Base-by-base conservation (phyloP, 2,113 vertebrate genomes). In the Caretta caretta region DNA sequence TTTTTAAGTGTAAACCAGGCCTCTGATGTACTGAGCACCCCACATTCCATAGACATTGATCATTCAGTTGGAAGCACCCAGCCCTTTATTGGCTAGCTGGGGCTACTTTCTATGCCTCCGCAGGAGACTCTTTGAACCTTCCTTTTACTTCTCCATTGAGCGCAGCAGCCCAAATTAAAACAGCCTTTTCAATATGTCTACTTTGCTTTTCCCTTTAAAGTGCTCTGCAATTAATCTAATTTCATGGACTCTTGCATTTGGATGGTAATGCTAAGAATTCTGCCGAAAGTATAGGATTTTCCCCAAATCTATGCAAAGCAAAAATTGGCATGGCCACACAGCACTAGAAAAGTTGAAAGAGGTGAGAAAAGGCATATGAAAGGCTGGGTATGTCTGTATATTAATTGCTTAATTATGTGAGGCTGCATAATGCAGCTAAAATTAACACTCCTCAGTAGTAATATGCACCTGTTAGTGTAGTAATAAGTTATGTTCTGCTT, bases 141-240 rank as follows among this genome's bases (percentile, higher is more conserved):
- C 14, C 50, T 35, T 78, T 50, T 38, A 46, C 7, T 48, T 27
- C 3, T 81, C 2, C 69, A 35, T 14, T 1, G 1, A 88, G 19
- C 4, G 84, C 1, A 38, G 12, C 16, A 84, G 25, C 25, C 9
- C 17, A 81, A 85, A 90, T 17, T 54, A 81, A 93, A 92, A 31
- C 14, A 89, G 48, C 2, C 53, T 48, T 6, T 85, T 53, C 62
- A 20, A 24, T 10, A 81, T 3, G 8, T 65, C 13, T 59, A 2
- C 46, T 92, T 86, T 88, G 16, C 3, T 2, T 89, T 90, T 86
- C 85, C 25, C 31, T 90, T 62, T 79, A 90, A 91, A 85, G 80
- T 75, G 4, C 48, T 91, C 90, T 85, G 53, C 90, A 91, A 27
- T 75, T 87, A 92, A 91, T 90, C 46, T 90, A 50, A 84, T 90